Base-by-base conservation (phyloP, 1,140 invertebrate species). In the Sipha flava region DNA sequence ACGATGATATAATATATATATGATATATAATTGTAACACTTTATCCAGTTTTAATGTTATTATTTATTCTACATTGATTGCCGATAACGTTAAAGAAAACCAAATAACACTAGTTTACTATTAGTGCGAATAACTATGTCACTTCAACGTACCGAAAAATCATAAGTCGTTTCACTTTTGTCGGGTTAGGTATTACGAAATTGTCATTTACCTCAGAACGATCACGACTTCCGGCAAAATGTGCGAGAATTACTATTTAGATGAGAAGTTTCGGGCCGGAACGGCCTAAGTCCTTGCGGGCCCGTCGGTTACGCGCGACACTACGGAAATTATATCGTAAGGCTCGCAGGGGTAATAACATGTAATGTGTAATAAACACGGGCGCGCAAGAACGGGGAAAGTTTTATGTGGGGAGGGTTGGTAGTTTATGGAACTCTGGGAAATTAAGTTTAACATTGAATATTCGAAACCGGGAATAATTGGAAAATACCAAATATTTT, bases 261-360 rank as follows among this genome's bases (percentile, higher is more conserved):
- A 70, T 47, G 66, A 29, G 66, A 70, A 70, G 40, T 70, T 70
- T 70, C 23, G 23, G 23, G 40, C 37, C 64, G 64, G 64, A 66
- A 66, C 64, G 64, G 23, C 66, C 40, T n/a, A 70, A 70, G 23
- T 70, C 66, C 66, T 70, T 18, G 40, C 26, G 23, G 66, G 23
- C 43, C 43, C 40, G 14, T 43, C 37, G 21, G 64, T 66, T 23
- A 66, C 64, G 64, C 62, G 14, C 12, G n/a, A 45, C 14, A 70
- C 66, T 70, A 47, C 66, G 66, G 66, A 70, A 70, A 70, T 70
- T 70, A 70, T 70, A 47, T 77, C 37, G 49, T 40, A 77, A 77
- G 34, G 54, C 31, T 52, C 12, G 31, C 49, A 54, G 18, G 72
- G 49, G 23, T 52, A 54, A 40, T 37, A 57, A 77, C 49, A 37